phyloP scores from a whole-genome alignment of 2,888 invertebrate genomes.

The Zhuqinia jingwanae region DNA sequence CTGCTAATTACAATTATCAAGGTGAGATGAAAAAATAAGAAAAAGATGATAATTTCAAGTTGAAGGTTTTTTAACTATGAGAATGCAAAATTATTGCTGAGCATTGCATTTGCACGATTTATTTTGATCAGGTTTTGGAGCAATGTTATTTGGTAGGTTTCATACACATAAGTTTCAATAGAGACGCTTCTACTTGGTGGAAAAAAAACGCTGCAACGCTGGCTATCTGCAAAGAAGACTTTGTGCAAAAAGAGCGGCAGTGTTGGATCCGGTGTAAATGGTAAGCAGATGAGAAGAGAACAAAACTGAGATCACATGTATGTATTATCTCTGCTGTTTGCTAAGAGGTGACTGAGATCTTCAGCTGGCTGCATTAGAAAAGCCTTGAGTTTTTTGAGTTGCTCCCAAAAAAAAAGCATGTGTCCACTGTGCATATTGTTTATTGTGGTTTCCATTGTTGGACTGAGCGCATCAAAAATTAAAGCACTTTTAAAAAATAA shows the following conservation, averaged over 20 bases:
- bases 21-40: not conserved
- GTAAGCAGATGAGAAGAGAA: constrained; percentile 28
- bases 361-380: no score
- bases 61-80: no score
- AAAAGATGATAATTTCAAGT: not conserved
- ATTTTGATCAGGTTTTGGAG: no score
- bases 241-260: constrained; percentile 37
- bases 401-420: constrained; percentile 1
- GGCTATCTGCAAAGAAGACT: no score
- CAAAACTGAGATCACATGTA: not conserved
- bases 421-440: constrained; percentile 6
- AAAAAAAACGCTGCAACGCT: no score
- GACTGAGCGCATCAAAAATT: not conserved
- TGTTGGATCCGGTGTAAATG: constrained; percentile 49
- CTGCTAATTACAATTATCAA: not conserved
- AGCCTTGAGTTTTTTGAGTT: not conserved
- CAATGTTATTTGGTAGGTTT: no score
- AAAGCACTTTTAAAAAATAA: not conserved
- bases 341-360: no score
- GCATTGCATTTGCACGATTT: no score
- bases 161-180: not conserved
- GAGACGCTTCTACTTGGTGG: constrained; percentile 2
- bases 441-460: not conserved
- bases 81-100: no score
- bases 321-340: not conserved